These are phyloP conservation scores for Takifugu bimaculatus DNA, from an alignment of 2,113 vertebrate genomes.

Conservation along the genomic window DNA sequence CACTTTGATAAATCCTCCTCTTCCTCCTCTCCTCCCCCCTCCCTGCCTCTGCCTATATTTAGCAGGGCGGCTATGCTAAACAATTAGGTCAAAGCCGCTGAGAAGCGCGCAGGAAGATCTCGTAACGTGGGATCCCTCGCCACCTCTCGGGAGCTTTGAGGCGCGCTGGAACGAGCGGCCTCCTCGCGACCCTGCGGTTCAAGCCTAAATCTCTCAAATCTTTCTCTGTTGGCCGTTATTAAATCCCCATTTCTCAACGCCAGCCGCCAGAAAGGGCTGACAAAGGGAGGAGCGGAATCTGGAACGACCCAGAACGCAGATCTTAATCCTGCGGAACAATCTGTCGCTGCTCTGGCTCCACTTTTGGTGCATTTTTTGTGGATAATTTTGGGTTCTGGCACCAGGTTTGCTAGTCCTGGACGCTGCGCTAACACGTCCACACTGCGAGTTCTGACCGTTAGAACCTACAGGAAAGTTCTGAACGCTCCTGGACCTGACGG, in stretches of 20 bases:
- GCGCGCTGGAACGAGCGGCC: conserved; percentile 20
- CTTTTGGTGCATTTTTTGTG: no score
- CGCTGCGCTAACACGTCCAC: no score
- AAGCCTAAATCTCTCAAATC: no score
- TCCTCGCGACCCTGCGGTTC: neutral
- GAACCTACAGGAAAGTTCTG: no score
- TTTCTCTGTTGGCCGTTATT: neutral
- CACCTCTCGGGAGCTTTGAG: conserved; percentile 21
- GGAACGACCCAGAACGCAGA: conserved; percentile 3
- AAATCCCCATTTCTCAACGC: conserved; percentile 25
- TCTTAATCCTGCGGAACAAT: conserved; percentile 9
- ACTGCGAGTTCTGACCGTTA: no score
- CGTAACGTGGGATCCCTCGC: conserved; percentile 30
- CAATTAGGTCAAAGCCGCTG: conserved; percentile 64
- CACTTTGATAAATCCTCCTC: conserved; percentile 23
- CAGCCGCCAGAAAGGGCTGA: neutral
- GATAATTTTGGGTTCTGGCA: neutral
- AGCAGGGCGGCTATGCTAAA: conserved; percentile 53
- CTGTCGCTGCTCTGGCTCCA: no score
- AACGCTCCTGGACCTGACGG: no score
- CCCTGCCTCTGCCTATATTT: conserved; percentile 45
- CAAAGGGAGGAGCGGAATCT: conserved; percentile 15
- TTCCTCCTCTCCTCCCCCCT: conserved; percentile 1
- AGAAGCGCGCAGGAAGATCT: conserved; percentile 39
- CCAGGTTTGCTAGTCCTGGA: neutral